These are phyloP conservation scores for Sarcophaga carnaria DNA, from an alignment of 2,888 invertebrate species.

Conservation along the genomic window DNA sequence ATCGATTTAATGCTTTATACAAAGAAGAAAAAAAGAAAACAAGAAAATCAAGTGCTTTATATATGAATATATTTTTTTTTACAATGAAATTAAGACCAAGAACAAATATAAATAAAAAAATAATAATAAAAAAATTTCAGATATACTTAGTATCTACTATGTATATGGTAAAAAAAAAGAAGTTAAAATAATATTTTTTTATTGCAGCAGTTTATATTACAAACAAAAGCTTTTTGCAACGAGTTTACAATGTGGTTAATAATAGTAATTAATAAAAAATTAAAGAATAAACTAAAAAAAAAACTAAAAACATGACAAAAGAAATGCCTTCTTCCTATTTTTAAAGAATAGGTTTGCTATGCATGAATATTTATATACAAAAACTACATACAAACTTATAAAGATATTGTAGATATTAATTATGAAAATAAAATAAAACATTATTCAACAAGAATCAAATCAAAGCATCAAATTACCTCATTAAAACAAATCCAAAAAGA, in stretches of 20 bases:
- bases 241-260: conserved; percentile 49
- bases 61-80: conserved; percentile 40
- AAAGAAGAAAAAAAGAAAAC: conserved; percentile 22
- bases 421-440: conserved; percentile 12
- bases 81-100: conserved; percentile 41
- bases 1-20: conserved; percentile 43
- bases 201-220: conserved; percentile 65
- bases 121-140: conserved; percentile 22
- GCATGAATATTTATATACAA: conserved; percentile 55
- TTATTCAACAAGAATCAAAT: conserved; percentile 55
- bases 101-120: conserved; percentile 32
- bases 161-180: conserved; percentile 12
- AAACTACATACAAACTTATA: conserved; percentile 8
- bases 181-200: conserved; percentile 43
- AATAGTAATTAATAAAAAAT: conserved; percentile 17
- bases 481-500: conserved; percentile 68
- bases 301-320: conserved; percentile 38
- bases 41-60: conserved; percentile 68
- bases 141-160: background rate
- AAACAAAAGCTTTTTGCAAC: conserved; percentile 59
- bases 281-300: conserved; percentile 18
- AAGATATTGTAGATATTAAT: conserved; percentile 27
- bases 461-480: conserved; percentile 70
- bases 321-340: conserved; percentile 70
- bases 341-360: conserved; percentile 64